Evolutionary conservation across 2,797 vertebrate species (phyloP).

Genomic region (Numenius phaeopus): DNA sequence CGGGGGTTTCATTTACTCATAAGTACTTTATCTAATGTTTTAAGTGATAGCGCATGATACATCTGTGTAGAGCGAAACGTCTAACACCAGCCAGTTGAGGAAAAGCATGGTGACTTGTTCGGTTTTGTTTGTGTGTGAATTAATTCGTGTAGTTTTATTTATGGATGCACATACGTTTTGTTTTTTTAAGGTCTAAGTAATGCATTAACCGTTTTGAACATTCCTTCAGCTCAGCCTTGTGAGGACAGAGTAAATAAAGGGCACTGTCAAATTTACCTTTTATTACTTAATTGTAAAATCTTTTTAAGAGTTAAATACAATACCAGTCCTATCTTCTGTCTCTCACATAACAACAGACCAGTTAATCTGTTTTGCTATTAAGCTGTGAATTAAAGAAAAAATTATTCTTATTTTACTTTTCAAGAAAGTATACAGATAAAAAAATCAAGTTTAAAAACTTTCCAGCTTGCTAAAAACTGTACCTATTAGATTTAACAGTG

Average conservation of each 20-base stretch:
- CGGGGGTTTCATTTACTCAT: not conserved
- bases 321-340: not conserved
- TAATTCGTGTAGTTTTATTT: slow-evolving; percentile 13
- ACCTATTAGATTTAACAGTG: not conserved
- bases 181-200: slow-evolving; percentile 6
- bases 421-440: not conserved
- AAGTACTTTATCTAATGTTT: slow-evolving; percentile 5
- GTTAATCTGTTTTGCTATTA: not conserved
- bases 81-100: slow-evolving; percentile 43
- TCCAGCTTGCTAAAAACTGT: not conserved
- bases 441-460: not conserved
- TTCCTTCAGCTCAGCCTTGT: slow-evolving; percentile 42
- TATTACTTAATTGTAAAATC: not conserved
- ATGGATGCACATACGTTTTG: not conserved
- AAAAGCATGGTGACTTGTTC: slow-evolving; percentile 69
- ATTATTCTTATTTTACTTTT: not conserved
- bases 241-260: slow-evolving; percentile 34
- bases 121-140: slow-evolving; percentile 50
- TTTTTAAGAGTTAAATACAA: not conserved
- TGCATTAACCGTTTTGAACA: not conserved
- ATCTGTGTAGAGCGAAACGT: not conserved
- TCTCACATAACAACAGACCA: not conserved
- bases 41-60: slow-evolving; percentile 65
- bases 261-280: slow-evolving; percentile 32
- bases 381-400: not conserved